Percentiles rank a stretch among this genome's conserved stretches.
phyloP scores from a whole-genome alignment of 2,797 vertebrate species.

The Pseudotriccus pelzelni region DNA sequence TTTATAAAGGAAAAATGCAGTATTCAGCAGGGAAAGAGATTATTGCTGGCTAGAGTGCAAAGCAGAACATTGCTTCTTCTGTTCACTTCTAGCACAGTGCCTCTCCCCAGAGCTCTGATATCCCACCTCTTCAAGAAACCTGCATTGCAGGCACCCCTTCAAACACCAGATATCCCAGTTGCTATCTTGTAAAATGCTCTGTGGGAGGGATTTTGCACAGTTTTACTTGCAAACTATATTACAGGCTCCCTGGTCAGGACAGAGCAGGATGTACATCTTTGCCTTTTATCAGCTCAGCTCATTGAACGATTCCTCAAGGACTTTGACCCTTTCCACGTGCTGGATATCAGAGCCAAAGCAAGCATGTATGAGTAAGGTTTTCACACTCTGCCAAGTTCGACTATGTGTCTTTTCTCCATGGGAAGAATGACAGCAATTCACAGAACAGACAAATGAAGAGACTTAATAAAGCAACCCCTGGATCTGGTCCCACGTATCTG shows the following conservation, averaged over 20 bases:
- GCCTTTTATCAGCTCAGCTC: neutral
- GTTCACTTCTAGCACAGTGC: neutral
- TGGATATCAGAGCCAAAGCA: neutral
- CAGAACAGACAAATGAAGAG: neutral
- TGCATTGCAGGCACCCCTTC: neutral
- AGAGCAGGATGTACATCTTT: neutral
- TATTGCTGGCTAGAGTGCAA: slow-evolving; percentile 35
- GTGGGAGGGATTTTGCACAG: neutral
- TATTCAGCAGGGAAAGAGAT: slow-evolving; percentile 54
- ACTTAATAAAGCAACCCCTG: neutral
- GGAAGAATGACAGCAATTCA: neutral
- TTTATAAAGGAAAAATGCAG: slow-evolving; percentile 61
- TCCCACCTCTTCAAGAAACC: neutral
- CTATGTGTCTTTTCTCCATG: neutral
- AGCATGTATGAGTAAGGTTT: neutral
- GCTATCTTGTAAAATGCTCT: neutral
- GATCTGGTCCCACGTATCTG: rapidly evolving
- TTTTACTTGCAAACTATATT: neutral
- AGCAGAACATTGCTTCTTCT: slow-evolving; percentile 8
- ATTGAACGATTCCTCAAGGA: neutral
- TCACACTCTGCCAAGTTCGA: neutral
- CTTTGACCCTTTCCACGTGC: slow-evolving; percentile 3
- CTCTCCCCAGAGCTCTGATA: neutral
- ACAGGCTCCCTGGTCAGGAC: neutral
- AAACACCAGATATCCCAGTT: neutral